A percentile compares a stretch with the other conserved stretches of the same genome.
phyloP scores from a whole-genome alignment of 2,113 vertebrate genomes.

The Aptenodytes forsteri region DNA sequence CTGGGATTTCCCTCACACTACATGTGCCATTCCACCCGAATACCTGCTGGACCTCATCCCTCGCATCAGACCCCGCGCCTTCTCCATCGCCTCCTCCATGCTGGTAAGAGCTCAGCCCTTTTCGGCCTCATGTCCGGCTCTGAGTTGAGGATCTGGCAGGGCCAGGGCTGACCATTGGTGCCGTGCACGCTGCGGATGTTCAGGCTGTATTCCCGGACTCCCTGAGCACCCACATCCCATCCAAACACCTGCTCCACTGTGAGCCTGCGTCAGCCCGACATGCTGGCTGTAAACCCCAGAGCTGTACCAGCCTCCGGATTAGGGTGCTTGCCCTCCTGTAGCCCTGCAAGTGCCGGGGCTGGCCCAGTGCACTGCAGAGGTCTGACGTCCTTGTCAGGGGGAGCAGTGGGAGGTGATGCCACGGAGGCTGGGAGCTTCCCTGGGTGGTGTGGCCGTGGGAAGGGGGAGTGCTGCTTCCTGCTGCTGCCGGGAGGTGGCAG shows the following conservation, averaged over 20 bases:
- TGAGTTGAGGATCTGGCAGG: not conserved
- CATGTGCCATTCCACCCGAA: constrained; percentile 75
- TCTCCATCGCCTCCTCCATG: constrained; percentile 91
- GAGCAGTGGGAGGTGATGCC: not conserved
- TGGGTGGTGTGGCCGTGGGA: fast-evolving
- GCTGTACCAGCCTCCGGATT: not conserved
- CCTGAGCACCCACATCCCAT: not conserved
- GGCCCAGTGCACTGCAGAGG: not conserved
- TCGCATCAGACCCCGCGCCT: constrained; percentile 87
- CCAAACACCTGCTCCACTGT: fast-evolving
- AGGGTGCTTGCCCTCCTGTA: not conserved
- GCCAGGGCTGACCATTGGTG: not conserved
- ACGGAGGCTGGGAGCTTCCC: fast-evolving
- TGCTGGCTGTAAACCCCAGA: not conserved
- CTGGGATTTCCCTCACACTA: constrained; percentile 88
- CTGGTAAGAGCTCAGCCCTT: constrained; percentile 72
- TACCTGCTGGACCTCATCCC: constrained; percentile 92
- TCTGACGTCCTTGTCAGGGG: not conserved
- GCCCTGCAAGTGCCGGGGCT: not conserved
- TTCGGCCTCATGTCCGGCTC: fast-evolving
- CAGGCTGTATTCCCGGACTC: not conserved
- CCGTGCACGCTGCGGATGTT: fast-evolving
- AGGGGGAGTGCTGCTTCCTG: not conserved
- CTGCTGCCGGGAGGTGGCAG: constrained; percentile 25
- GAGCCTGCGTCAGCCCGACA: fast-evolving